These are phyloP conservation scores for Euphydryas editha DNA, from an alignment of 2,888 invertebrate genomes.

Conservation along the genomic window DNA sequence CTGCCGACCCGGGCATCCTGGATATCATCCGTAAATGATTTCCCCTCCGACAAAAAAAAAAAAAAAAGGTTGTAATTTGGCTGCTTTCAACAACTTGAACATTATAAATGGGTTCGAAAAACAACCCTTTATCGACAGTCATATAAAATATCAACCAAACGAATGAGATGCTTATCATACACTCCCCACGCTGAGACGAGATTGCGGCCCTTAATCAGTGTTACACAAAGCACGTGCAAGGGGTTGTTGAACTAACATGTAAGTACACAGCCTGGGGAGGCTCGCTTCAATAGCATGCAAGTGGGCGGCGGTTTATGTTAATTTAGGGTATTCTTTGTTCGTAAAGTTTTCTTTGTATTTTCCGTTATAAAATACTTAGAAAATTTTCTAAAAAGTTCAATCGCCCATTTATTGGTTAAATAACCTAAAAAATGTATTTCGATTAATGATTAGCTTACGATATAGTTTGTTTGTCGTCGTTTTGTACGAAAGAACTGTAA, in stretches of 20 bases:
- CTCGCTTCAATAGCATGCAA: constrained; percentile 11
- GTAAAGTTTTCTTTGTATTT: not conserved
- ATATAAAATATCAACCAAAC: not conserved
- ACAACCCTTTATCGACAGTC: too few relatives aligned
- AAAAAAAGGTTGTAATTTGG: too few relatives aligned
- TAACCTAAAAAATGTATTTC: not conserved
- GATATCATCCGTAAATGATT: too few relatives aligned
- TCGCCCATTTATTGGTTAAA: not conserved
- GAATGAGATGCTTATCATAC: constrained; percentile 14
- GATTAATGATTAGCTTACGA: too few relatives aligned
- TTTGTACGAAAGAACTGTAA: too few relatives aligned
- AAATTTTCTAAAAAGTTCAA: not conserved
- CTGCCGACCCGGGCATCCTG: too few relatives aligned
- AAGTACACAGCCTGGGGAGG: constrained; percentile 19
- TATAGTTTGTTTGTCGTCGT: too few relatives aligned
- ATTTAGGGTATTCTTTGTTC: constrained; percentile 15
- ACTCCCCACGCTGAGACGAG: constrained; percentile 31
- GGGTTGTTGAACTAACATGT: constrained; percentile 38
- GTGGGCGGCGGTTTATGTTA: constrained; percentile 9
- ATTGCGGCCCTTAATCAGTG: constrained; percentile 44
- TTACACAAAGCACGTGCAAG: constrained; percentile 37
- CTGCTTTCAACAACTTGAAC: too few relatives aligned
- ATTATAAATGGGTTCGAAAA: too few relatives aligned
- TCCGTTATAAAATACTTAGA: not conserved
- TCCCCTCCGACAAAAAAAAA: too few relatives aligned